Conservation (phyloP, 2,113 vertebrate species). For the Smithornis capensis region DNA sequence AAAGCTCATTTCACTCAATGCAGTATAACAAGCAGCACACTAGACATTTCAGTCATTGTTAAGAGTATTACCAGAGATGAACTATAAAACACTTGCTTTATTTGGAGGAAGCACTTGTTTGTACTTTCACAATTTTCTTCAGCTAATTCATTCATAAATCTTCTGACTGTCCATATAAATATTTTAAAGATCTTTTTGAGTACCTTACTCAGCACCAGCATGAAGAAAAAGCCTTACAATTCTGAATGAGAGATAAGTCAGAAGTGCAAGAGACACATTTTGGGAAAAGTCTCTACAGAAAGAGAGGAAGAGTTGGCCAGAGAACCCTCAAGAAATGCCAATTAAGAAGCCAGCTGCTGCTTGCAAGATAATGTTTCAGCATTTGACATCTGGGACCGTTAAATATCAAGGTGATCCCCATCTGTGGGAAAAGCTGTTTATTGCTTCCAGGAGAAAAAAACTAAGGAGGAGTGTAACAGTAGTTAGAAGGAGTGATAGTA, state of each 20-base stretch:
- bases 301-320: slow-evolving; percentile 17
- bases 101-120: not conserved
- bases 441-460: slow-evolving; percentile 51
- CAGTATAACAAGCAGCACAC: not conserved
- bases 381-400: slow-evolving; percentile 62
- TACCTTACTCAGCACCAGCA: not conserved
- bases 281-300: not conserved
- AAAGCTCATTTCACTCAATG: not conserved
- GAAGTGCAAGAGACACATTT: not conserved
- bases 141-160: not conserved
- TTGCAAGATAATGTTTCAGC: slow-evolving; percentile 54
- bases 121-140: not conserved
- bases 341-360: slow-evolving; percentile 54
- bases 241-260: not conserved
- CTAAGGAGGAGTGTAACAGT: slow-evolving; percentile 39
- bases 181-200: not conserved
- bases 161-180: not conserved
- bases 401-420: slow-evolving; percentile 61
- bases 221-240: not conserved
- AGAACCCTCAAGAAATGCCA: slow-evolving; percentile 15
- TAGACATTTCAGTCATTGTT: not conserved
- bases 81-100: not conserved
- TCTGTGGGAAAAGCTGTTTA: slow-evolving; percentile 71
- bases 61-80: not conserved
- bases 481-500: slow-evolving; percentile 45